phyloP scores from a whole-genome alignment of 2,113 vertebrate genomes.

The Hipposideros armiger region DNA sequence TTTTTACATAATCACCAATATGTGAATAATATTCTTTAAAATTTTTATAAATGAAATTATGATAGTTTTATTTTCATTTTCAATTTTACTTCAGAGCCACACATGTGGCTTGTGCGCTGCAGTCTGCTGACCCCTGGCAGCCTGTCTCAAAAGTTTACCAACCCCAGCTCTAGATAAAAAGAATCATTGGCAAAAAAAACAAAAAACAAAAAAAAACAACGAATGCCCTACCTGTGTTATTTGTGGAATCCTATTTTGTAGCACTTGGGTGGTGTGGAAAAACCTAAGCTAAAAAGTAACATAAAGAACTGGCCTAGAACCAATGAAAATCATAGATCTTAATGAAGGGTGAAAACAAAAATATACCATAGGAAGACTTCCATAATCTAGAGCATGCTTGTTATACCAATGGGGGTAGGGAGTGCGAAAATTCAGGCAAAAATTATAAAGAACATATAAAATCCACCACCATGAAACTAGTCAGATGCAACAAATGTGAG shows the following conservation, averaged over 20 bases:
- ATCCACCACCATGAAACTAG: background rate
- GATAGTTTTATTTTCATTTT: too few species aligned
- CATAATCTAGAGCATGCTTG: background rate
- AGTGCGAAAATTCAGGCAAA: background rate
- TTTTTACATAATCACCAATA: too few species aligned
- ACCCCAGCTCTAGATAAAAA: background rate
- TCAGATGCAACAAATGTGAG: background rate
- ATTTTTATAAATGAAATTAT: too few species aligned
- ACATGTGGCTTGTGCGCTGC: too few species aligned
- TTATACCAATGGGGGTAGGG: background rate
- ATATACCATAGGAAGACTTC: background rate
- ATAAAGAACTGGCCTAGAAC: conserved; percentile 16
- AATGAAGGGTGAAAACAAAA: conserved; percentile 25
- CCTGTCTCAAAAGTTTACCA: too few species aligned
- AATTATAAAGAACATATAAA: conserved; percentile 3
- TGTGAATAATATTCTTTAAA: too few species aligned
- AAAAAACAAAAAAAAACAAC: background rate
- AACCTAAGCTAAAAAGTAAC: conserved; percentile 30
- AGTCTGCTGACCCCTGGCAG: too few species aligned
- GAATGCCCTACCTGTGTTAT: background rate
- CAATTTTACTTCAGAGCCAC: too few species aligned
- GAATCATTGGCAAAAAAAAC: background rate
- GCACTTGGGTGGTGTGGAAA: conserved; percentile 12
- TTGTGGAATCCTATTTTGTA: conserved; percentile 30
- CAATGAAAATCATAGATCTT: conserved; percentile 24